phyloP scores from a whole-genome alignment of 2,113 vertebrate genomes.

The Irena cyanogastra region DNA sequence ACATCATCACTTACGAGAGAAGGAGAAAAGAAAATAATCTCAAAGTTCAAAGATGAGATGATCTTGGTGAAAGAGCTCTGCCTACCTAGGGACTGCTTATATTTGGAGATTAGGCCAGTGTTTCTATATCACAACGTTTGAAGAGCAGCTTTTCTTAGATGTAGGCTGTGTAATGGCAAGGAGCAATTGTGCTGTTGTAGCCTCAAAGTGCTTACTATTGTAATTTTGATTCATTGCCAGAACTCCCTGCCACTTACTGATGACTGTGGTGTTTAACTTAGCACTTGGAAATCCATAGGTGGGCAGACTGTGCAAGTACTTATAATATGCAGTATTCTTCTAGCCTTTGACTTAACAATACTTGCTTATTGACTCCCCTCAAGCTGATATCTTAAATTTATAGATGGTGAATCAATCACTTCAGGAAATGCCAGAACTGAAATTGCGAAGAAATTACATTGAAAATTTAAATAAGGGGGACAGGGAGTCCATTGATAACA shows the following conservation, averaged over 20 bases:
- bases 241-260: background rate
- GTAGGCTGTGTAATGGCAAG: background rate
- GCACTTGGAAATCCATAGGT: background rate
- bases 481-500: background rate
- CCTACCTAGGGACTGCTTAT: background rate
- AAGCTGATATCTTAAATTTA: background rate
- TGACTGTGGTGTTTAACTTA: background rate
- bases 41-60: background rate
- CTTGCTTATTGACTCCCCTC: background rate
- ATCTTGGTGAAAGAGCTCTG: background rate
- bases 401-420: background rate
- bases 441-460: background rate
- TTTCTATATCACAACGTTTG: background rate
- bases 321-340: background rate
- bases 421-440: background rate
- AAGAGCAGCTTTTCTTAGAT: background rate
- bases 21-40: background rate
- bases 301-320: background rate
- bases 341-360: background rate
- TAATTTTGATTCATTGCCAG: background rate
- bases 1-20: background rate
- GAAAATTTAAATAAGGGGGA: background rate
- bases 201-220: background rate
- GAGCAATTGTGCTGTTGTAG: background rate
- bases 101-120: background rate